Evolutionary conservation across 1,140 invertebrate species (phyloP), one percentile per base, ranked within the genome.

Genomic region (Hylyphantes graminicola): DNA sequence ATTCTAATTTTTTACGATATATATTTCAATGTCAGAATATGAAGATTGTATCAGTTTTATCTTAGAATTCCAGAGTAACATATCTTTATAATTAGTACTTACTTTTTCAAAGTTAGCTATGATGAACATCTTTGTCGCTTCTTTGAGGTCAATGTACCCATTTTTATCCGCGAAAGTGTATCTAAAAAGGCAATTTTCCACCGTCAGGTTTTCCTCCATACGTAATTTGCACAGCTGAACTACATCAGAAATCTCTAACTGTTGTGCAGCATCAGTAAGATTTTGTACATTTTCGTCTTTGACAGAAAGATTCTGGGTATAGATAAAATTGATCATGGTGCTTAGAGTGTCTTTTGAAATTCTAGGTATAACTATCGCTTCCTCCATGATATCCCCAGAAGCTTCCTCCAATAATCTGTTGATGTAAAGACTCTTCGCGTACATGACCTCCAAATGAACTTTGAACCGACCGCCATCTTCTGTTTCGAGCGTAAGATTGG

Each of bases 111-210:
- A 86, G 15, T 79, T 54, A 7, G 59, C 17, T 2, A 81, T 61
- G 13, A 80, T 80, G 63, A 73, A 80, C 8, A 12, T 4, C 35
- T 48, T 21, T 17, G 70, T 53, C 7, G 15, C 86, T 86, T 86
- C 90, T 87, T 65, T 65, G 50, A 90, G 86, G 50, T 89, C 88
- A 35, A 86, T 70, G 88, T 93, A 94, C 87, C 93, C 93, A 89
- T 93, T 94, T 87, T 92, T 91, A 82, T 91, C 91, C 15, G 94
- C 93, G 88, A 95, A 95, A 88, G 93, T 93, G 78, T 93, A 92
- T 87, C 95, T 89, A 67, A 91, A 92, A 55, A 93, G 90, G 88
- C 93, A 93, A 87, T 93, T 94, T 86, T 91, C 90, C 12, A 92
- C 91, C 80, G 91, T 90, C 55, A 93, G 83, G 88, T 92, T 88